Percentiles rank a stretch among this genome's conserved stretches.
phyloP scores from a whole-genome alignment of 92 coral and sea anemone genomes.

The Bergia sp. region DNA sequence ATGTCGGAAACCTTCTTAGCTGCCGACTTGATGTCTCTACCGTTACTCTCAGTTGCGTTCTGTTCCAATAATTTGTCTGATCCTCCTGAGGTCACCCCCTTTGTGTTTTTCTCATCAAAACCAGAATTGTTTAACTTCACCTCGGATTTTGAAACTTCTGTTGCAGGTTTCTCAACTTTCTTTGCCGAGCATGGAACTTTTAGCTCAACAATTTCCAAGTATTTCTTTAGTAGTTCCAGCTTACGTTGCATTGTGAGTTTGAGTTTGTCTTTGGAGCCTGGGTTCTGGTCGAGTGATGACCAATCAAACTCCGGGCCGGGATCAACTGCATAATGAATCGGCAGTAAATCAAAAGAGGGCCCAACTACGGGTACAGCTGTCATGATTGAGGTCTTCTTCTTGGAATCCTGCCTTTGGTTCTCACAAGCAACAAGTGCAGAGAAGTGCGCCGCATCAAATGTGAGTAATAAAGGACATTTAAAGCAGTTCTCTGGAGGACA shows the following conservation, averaged over 20 bases:
- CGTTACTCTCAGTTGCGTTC: slow-evolving; percentile 48
- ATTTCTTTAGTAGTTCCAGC: slow-evolving; percentile 69
- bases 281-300: slow-evolving; percentile 63
- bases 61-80: slow-evolving; percentile 9
- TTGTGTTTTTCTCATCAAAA: slow-evolving; percentile 31
- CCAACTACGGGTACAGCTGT: slow-evolving; percentile 85
- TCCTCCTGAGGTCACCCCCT: slow-evolving; percentile 36
- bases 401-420: slow-evolving; percentile 43
- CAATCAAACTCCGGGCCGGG: slow-evolving; percentile 86
- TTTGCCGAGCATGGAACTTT: slow-evolving; percentile 64
- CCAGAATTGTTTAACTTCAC: neutral
- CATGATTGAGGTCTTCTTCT: slow-evolving; percentile 27
- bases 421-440: slow-evolving; percentile 86
- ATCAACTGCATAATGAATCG: slow-evolving; percentile 83
- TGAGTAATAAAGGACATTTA: slow-evolving; percentile 80
- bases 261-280: slow-evolving; percentile 58
- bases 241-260: slow-evolving; percentile 65
- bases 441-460: slow-evolving; percentile 94
- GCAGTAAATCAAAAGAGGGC: slow-evolving; percentile 68
- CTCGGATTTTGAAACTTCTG: slow-evolving; percentile 6
- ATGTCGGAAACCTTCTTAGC: slow-evolving; percentile 50
- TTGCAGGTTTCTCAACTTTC: slow-evolving; percentile 45
- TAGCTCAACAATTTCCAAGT: slow-evolving; percentile 67
- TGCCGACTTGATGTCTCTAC: slow-evolving; percentile 44
- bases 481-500: slow-evolving; percentile 76